These are phyloP conservation scores for Pelecanoides urinatrix DNA, from an alignment of 2,113 vertebrate species.

Conservation along the genomic window DNA sequence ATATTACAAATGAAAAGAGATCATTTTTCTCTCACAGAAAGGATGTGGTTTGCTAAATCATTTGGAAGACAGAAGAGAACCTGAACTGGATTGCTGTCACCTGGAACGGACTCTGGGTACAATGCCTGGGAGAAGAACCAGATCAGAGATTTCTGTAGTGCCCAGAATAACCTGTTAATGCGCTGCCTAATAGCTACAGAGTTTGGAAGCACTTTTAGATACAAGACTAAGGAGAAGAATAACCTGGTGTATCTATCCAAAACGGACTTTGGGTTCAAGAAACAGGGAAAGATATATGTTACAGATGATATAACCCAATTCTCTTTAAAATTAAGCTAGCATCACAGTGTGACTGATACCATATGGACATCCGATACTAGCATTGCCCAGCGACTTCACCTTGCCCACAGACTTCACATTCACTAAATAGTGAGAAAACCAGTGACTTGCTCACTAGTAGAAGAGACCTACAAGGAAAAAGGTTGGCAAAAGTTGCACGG, in stretches of 20 bases:
- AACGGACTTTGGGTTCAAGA: neutral
- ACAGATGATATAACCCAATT: neutral
- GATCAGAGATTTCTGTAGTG: neutral
- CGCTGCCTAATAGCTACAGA: neutral
- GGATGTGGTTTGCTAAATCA: conserved; percentile 49
- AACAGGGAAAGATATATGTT: neutral
- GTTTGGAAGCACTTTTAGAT: neutral
- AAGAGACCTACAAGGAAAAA: neutral
- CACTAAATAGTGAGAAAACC: neutral
- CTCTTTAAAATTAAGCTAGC: neutral
- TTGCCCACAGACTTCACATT: neutral
- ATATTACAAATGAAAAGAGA: conserved; percentile 46
- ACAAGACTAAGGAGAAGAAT: neutral
- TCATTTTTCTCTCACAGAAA: conserved; percentile 31
- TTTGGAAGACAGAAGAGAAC: neutral
- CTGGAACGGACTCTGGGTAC: neutral
- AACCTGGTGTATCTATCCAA: neutral
- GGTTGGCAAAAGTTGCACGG: neutral
- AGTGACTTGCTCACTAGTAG: neutral
- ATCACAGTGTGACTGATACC: neutral
- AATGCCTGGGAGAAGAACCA: neutral
- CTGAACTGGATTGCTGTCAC: neutral
- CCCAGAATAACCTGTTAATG: neutral
- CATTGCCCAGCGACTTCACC: neutral
- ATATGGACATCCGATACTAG: neutral